Base-by-base conservation (phyloP, 2,797 vertebrate species). In the Anguilla megastoma region DNA sequence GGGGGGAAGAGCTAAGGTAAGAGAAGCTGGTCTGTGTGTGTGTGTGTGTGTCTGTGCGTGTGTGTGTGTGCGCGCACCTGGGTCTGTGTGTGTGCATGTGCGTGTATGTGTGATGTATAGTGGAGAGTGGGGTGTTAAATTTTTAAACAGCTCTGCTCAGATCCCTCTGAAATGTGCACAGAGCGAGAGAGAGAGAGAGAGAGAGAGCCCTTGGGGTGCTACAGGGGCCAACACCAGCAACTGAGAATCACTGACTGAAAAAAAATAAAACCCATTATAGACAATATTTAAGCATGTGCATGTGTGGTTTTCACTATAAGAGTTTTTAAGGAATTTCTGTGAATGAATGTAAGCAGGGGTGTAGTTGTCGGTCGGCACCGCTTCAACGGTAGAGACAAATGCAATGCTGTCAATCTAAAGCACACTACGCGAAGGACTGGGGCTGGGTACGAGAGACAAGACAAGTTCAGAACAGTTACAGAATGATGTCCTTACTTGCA, bases 21-120 rank as follows among this genome's bases (percentile, higher is more conserved):
- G 18, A 82, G 79, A 50, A 50, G 79, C 21, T 6, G 1, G 21
- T 27, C 7, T 10, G 69, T 30, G 69, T 84, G 83, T 63, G 27
- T 33, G 74, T 50, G 56, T 36, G 48, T 89, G 86, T 86, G 50
- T 87, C n/a, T n/a, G 3, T 30, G 48, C 66, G 27, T 86, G 50
- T 80, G 30, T 86, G 48, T 89, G 86, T 86, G 50, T 87, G 84
- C 80, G 88, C 86, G 36, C 63, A 21, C n/a, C 27, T 41, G 41
- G 36, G 56, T 84, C 52, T 82, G 30, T 45, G 16, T 48, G 82
- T 79, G 52, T n/a, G 54, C 12, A 33, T 56, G 50, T 87, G 76
- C 60, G 84, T 24, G 74, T 89, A 41, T 3, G 33, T 86, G 33
- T 60, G 56, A 58, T 58, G 84, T 58, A 56, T 58, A 56, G 12